These are phyloP conservation scores for Euphysa ruthae DNA, from an alignment of 30 jellyfish, hydroid and myxozoan species.

Conservation along the genomic window DNA sequence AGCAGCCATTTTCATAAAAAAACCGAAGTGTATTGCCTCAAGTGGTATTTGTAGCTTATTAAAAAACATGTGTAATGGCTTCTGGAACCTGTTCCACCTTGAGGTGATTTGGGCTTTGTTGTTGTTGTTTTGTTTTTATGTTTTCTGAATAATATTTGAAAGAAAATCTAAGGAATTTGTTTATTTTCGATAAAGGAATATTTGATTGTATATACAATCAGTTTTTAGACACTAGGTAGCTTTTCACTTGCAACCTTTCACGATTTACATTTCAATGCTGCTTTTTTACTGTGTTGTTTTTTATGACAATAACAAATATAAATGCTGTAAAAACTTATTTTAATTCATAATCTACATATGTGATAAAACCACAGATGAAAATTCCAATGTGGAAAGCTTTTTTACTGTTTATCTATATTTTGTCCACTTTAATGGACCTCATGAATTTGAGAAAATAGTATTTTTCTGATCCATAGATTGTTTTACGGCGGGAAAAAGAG, in stretches of 20 bases:
- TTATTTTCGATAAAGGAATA: neutral
- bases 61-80: neutral
- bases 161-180: neutral
- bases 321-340: neutral
- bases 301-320: neutral
- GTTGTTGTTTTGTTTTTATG: neutral
- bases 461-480: conserved; percentile 1
- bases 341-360: neutral
- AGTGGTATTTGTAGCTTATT: neutral
- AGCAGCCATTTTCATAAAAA: too few species aligned
- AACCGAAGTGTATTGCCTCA: neutral
- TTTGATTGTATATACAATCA: neutral
- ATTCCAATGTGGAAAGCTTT: neutral
- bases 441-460: neutral
- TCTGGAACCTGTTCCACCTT: neutral
- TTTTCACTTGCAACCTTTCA: neutral
- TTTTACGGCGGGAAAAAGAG: conserved; percentile 4
- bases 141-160: neutral
- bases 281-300: neutral
- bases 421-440: neutral
- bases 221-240: neutral
- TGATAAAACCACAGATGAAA: neutral
- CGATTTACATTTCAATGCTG: neutral
- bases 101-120: neutral
- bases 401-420: neutral